Conservation (phyloP, 1,140 invertebrate species). For the Drosophila pachea region DNA sequence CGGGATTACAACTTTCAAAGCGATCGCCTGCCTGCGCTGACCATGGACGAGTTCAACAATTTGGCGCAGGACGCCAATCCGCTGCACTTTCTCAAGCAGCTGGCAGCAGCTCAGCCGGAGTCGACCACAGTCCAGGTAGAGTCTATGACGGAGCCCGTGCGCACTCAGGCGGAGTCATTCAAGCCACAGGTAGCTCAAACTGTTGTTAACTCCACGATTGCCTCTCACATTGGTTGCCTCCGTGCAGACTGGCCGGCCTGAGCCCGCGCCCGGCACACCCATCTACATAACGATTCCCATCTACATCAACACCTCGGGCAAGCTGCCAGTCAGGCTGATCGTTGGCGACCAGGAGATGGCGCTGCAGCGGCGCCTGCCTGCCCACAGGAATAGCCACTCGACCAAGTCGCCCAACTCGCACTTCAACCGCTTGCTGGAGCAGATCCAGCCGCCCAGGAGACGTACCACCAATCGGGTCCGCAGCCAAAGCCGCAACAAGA, state of each 20-base stretch:
- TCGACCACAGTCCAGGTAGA: constrained; percentile 11
- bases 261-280: constrained; percentile 19
- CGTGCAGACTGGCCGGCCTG: not conserved
- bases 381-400: constrained; percentile 15
- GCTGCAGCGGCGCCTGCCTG: constrained; percentile 19
- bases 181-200: constrained; percentile 22
- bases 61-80: constrained; percentile 61
- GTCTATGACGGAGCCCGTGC: not conserved
- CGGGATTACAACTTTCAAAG: constrained; percentile 48
- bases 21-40: constrained; percentile 49
- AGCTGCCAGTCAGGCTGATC: constrained; percentile 49
- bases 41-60: constrained; percentile 50
- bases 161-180: not conserved
- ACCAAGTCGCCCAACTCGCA: constrained; percentile 61
- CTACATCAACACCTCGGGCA: constrained; percentile 58
- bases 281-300: constrained; percentile 73
- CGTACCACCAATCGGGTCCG: constrained; percentile 62
- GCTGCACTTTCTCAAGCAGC: constrained; percentile 59
- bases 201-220: not conserved
- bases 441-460: constrained; percentile 47
- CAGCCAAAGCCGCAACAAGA: constrained; percentile 51
- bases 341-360: constrained; percentile 56
- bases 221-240: not conserved
- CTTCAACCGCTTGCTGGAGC: constrained; percentile 54
- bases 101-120: not conserved